These are phyloP conservation scores for Drosophila cracens DNA, from an alignment of 2,888 invertebrate genomes.

Conservation along the genomic window DNA sequence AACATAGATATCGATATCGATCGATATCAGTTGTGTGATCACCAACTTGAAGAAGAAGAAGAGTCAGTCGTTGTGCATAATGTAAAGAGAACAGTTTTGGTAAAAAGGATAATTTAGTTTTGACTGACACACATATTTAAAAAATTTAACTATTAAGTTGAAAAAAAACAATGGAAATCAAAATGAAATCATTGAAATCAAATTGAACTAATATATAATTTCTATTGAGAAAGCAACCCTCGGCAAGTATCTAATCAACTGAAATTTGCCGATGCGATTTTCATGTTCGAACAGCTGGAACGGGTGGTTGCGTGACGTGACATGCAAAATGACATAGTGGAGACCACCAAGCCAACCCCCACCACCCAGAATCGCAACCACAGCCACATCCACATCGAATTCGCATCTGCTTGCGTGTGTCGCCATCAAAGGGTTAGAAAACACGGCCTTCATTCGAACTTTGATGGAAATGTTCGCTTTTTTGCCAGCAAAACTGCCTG, in stretches of 20 bases:
- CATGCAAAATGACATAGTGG: constrained; percentile 47
- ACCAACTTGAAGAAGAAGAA: no score
- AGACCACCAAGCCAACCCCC: background rate
- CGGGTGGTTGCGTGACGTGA: constrained; percentile 47
- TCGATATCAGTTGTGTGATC: no score
- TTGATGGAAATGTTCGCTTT: constrained; percentile 74
- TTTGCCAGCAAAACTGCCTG: constrained; percentile 57
- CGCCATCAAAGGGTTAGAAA: constrained; percentile 58
- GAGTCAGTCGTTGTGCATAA: no score
- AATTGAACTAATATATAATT: background rate
- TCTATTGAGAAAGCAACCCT: background rate
- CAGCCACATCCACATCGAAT: background rate
- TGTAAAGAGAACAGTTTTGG: no score
- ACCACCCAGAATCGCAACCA: background rate
- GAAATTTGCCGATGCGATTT: constrained; percentile 35
- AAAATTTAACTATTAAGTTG: background rate
- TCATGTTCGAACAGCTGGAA: constrained; percentile 25
- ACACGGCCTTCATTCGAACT: constrained; percentile 35
- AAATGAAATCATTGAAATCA: background rate
- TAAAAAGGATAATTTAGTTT: no score
- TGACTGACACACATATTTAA: background rate
- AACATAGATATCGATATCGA: no score
- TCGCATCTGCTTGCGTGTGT: constrained; percentile 8
- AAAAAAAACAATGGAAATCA: background rate
- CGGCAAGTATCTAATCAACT: constrained; percentile 11